phyloP scores from a whole-genome alignment of 1,140 invertebrate genomes.

The Aphelenchoides besseyi region DNA sequence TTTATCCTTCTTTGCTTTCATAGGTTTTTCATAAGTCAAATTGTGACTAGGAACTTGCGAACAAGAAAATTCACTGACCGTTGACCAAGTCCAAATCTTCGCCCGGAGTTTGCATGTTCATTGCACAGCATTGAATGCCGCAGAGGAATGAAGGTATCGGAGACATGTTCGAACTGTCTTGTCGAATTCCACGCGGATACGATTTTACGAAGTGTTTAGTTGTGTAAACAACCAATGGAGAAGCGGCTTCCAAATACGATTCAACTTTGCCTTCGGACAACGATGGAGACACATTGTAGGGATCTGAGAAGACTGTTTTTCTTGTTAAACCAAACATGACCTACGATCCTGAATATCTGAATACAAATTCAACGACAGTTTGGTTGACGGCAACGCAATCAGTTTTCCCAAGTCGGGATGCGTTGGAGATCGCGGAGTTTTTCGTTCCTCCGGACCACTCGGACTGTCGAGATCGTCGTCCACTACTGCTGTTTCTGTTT shows the following conservation, averaged over 20 bases:
- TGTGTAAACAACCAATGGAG: slow-evolving; percentile 41
- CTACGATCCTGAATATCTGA: slow-evolving; percentile 43
- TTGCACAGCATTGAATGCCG: slow-evolving; percentile 88
- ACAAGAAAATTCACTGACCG: no score
- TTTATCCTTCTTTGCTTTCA: no score
- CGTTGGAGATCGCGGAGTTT: slow-evolving; percentile 22
- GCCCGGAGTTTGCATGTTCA: slow-evolving; percentile 70
- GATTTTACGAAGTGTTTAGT: slow-evolving; percentile 43
- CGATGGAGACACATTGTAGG: slow-evolving; percentile 46
- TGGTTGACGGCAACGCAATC: slow-evolving; percentile 53
- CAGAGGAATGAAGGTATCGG: slow-evolving; percentile 75
- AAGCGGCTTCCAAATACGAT: slow-evolving; percentile 32
- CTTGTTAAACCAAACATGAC: slow-evolving; percentile 30
- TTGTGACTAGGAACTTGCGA: no score
- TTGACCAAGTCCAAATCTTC: slow-evolving; percentile 53
- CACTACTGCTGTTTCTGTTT: not conserved
- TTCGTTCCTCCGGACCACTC: slow-evolving; percentile 27
- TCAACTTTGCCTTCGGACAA: slow-evolving; percentile 47
- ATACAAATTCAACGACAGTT: slow-evolving; percentile 41
- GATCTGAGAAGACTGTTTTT: slow-evolving; percentile 36
- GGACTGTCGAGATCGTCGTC: slow-evolving; percentile 21
- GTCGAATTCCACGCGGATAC: slow-evolving; percentile 50
- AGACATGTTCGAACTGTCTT: slow-evolving; percentile 54
- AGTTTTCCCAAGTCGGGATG: slow-evolving; percentile 41
- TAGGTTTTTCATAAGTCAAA: no score